Base-by-base conservation (phyloP, 2,888 invertebrate species). In the Pristionchus arcanus region DNA sequence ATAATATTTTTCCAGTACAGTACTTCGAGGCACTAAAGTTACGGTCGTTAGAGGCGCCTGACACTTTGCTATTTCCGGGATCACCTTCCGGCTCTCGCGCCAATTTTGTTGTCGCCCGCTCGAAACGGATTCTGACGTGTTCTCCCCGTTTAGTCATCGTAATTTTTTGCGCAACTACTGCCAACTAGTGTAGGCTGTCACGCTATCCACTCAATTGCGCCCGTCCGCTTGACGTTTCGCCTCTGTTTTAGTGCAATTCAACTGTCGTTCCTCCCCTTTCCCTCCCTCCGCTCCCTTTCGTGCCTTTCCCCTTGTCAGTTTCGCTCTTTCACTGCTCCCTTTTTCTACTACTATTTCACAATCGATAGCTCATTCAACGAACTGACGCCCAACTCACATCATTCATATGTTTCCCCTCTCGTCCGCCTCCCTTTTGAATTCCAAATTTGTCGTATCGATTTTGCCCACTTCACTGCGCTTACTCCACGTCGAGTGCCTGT, bases 371-470 rank as follows among this genome's bases (percentile, higher is more conserved):
- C 59, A 59, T 34, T 84, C 84, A 31, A 59, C 59, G 59, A 31
- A 84, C 59, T 53, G 28, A 25, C 81, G 34, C 49, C 28, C 81
- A n/a, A n/a, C 16, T 37, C 42, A 71, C 71, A 71, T 53, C 84
- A 59, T 84, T 84, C 84, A 84, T 59, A 34, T 31, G n/a, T 55
- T 59, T 59, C 34, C 81, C 49, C 21, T 77, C 71, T 81, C 28
- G 15, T 84, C 59, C 28, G 31, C 55, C 37, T 37, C 84, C 53
- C 84, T 84, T 84, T 25, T 84, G 84, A 84, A 59, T 59, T 84
- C 59, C 59, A 84, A 81, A 81, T 81, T 81, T 81, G 81, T 49
- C 81, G 81, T 81, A 81, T 81, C 81, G 81, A 81, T 81, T 81
- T 74, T 81, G 81, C 13, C 53, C 81, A 53, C 81, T 81, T 42